Base-by-base conservation (phyloP, 2,888 invertebrate genomes). In the Drosophila yooni region DNA sequence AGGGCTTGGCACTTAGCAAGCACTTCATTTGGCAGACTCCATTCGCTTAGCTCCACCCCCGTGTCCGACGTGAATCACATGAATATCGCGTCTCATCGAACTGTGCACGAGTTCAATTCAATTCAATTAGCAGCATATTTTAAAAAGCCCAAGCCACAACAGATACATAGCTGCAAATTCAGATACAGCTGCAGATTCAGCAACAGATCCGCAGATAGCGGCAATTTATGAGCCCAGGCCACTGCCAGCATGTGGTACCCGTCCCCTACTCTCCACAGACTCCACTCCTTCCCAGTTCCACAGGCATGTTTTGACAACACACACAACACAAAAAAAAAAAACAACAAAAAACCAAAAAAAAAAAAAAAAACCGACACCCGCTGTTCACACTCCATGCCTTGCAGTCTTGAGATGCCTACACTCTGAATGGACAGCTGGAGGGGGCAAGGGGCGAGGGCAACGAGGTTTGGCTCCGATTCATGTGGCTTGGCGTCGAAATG, bases 41-140 rank as follows among this genome's bases (percentile, higher is more conserved):
- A 46, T 46, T 15, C 46, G 15, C 15, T 46, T 15, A 15, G 48
- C 53, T 46, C 33, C 52, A 46, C 59, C 63, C 72, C 50, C 60
- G 60, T 51, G 18, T 21, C 11, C 57, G 43, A 59, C 69, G 68
- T 81, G 75, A 81, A 83, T 81, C 83, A 79, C 76, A 69, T 48
- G 62, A 66, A 77, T 77, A 83, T 83, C 78, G 83, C 69, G 69
- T 79, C 83, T 79, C 76, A 86, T 86, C 83, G 83, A 83, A 87
- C 73, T 83, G 83, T 74, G 79, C 73, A 62, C 76, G 78, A 78
- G 79, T 79, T 81, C 81, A 76, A 79, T 85, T 84, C 83, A 83
- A 85, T 85, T 81, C 81, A 85, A 85, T 85, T 85, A 85, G 88
- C 83, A 83, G 81, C 88, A 82, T 81, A 84, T 76, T 72, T 81